Percentiles rank a stretch among this genome's conserved stretches.
These are phyloP conservation scores for Euzetes globulus DNA, from an alignment of 2,888 invertebrate genomes.

Conservation along the genomic window DNA sequence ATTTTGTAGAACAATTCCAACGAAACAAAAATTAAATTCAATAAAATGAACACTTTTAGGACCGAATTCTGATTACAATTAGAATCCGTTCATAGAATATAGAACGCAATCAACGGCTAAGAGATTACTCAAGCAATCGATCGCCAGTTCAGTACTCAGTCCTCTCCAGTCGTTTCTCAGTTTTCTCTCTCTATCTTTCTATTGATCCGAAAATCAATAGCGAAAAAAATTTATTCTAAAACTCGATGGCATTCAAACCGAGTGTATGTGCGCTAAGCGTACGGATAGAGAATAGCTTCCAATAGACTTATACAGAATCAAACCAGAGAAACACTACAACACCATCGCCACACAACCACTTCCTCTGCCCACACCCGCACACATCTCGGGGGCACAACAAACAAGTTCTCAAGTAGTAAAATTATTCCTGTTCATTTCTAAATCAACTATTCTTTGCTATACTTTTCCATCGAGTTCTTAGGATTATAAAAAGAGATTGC, in stretches of 20 bases:
- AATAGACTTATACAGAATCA: too few relatives aligned
- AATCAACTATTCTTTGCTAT: too few relatives aligned
- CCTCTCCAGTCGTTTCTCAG: neutral
- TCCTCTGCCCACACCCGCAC: too few relatives aligned
- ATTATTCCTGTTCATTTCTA: too few relatives aligned
- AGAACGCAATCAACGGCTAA: constrained; percentile 3
- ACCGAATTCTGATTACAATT: neutral
- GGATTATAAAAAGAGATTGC: too few relatives aligned
- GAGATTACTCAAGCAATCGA: constrained; percentile 19
- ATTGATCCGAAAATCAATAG: constrained; percentile 21
- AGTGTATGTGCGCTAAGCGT: neutral
- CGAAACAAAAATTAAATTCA: neutral
- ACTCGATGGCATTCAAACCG: neutral
- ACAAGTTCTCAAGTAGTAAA: too few relatives aligned
- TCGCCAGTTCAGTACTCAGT: constrained; percentile 1
- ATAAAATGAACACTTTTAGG: neutral
- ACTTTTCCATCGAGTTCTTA: too few relatives aligned
- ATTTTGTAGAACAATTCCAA: neutral
- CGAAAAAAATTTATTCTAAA: neutral
- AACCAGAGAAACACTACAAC: too few relatives aligned
- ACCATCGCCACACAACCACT: too few relatives aligned
- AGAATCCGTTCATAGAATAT: neutral
- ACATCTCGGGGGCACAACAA: too few relatives aligned
- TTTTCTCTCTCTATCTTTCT: neutral
- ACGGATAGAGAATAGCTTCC: too few relatives aligned